Evolutionary conservation across 2,888 invertebrate species (phyloP).

Genomic region (Lepidocyrtinus sp.): DNA sequence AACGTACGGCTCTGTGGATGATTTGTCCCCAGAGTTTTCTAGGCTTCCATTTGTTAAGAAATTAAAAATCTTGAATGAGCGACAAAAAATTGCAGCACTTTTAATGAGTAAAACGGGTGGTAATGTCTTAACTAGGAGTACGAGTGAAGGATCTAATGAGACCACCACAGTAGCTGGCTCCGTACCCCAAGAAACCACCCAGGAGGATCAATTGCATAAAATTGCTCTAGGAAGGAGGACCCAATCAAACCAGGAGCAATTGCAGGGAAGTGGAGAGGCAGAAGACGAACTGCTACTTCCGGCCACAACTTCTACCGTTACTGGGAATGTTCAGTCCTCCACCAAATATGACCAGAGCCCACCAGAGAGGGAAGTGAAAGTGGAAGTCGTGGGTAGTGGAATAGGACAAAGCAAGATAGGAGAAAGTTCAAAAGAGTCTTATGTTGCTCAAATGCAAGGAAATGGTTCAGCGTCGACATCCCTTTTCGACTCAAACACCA

Average conservation of each 20-base stretch:
- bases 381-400: background rate
- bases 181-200: background rate
- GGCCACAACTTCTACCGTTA: conserved; percentile 4
- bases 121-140: conserved; percentile 83
- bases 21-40: conserved; percentile 89
- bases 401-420: background rate
- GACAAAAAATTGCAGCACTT: conserved; percentile 87
- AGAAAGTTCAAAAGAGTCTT: conserved; percentile 22
- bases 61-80: conserved; percentile 88
- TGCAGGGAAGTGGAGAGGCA: conserved; percentile 45
- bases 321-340: no score
- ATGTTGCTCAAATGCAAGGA: conserved; percentile 7
- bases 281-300: no score
- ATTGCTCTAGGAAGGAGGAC: conserved; percentile 65
- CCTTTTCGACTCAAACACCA: conserved; percentile 63
- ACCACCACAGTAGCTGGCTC: conserved; percentile 51
- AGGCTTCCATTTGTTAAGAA: conserved; percentile 91
- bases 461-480: conserved; percentile 21
- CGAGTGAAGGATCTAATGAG: conserved; percentile 81
- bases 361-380: conserved; percentile 39
- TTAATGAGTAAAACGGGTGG: conserved; percentile 64
- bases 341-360: conserved; percentile 56
- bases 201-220: conserved; percentile 61
- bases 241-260: conserved; percentile 65
- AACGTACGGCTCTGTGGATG: conserved; percentile 72